These are phyloP conservation scores for Geopemphigus sp. DNA, from an alignment of 1,140 invertebrate genomes.

Conservation along the genomic window DNA sequence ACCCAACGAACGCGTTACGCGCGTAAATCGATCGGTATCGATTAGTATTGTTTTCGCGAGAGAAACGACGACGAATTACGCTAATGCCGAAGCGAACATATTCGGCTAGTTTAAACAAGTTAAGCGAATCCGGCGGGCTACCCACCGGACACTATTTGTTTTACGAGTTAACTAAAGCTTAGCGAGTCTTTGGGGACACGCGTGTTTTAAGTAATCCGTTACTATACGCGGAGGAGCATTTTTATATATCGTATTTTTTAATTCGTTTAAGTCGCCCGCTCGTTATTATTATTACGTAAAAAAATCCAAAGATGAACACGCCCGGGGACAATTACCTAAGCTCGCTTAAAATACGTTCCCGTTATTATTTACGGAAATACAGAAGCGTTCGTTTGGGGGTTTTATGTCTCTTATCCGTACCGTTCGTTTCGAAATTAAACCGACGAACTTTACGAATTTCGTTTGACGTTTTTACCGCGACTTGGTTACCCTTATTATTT, in stretches of 20 bases:
- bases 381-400: no score
- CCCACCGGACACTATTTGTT: not conserved
- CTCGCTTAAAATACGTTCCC: not conserved
- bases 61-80: not conserved
- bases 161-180: not conserved
- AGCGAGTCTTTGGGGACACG: not conserved
- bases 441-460: no score
- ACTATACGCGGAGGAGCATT: not conserved
- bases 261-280: not conserved
- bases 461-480: no score
- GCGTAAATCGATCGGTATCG: no score
- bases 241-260: not conserved
- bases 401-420: not conserved
- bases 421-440: no score
- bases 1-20: no score
- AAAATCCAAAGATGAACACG: no score
- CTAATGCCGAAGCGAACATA: not conserved
- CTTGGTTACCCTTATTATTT: no score
- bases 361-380: not conserved
- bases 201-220: conserved; percentile 9
- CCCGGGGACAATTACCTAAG: no score
- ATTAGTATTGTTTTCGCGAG: not conserved
- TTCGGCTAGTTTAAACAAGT: not conserved
- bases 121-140: not conserved
- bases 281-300: no score